phyloP scores from a whole-genome alignment of 2,888 invertebrate species.

The Xylocampa areola region DNA sequence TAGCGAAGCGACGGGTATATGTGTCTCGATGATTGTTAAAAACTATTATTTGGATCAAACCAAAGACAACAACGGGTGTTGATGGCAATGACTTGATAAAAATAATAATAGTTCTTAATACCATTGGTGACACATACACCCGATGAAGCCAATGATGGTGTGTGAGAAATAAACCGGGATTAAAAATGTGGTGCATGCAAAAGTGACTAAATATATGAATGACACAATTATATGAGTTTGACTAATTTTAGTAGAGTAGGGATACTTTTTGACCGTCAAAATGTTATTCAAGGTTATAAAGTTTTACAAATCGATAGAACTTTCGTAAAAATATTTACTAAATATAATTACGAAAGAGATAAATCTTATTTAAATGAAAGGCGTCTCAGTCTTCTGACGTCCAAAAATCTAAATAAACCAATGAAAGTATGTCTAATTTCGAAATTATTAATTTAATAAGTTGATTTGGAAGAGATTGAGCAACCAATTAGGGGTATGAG shows the following conservation, averaged over 20 bases:
- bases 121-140: conserved; percentile 46
- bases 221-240: conserved; percentile 8
- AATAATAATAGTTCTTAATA: conserved; percentile 29
- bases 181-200: conserved; percentile 59
- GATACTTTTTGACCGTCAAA: conserved; percentile 3
- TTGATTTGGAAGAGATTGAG: conserved; percentile 59
- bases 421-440: conserved; percentile 27
- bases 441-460: conserved; percentile 40
- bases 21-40: conserved; percentile 51
- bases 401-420: conserved; percentile 18
- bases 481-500: conserved; percentile 62
- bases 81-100: conserved; percentile 32
- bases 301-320: background rate
- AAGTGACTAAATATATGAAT: conserved; percentile 39
- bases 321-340: background rate
- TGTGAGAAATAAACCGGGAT: conserved; percentile 58
- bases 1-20: conserved; percentile 74
- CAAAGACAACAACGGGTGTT: conserved; percentile 25
- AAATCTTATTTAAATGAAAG: background rate
- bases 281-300: background rate
- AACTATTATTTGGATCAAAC: conserved; percentile 24
- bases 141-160: conserved; percentile 60
- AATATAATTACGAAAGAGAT: background rate
- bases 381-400: conserved; percentile 14
- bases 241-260: conserved; percentile 5